Percentiles rank a stretch among this genome's conserved stretches.
phyloP scores from a whole-genome alignment of 2,888 invertebrate species.

The Spisula solida region DNA sequence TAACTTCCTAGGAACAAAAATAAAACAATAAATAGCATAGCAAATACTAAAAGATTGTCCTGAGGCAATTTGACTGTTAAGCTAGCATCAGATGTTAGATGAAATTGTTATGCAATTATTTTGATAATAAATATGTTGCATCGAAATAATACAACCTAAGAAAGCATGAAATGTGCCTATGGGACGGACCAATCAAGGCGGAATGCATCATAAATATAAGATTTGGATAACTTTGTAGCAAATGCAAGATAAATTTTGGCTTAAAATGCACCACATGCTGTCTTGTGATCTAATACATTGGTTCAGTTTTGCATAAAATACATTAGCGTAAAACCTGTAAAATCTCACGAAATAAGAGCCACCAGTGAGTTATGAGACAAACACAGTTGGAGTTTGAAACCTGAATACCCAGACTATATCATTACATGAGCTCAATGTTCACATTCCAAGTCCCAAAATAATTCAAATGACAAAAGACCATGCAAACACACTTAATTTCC shows the following conservation, averaged over 20 bases:
- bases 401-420: background rate
- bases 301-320: background rate
- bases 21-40: background rate
- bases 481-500: background rate
- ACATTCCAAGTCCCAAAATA: background rate
- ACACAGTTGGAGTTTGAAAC: background rate
- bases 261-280: conserved; percentile 16
- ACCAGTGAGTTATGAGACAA: background rate
- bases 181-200: background rate
- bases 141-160: background rate
- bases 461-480: background rate
- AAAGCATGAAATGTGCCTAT: background rate
- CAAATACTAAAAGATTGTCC: background rate
- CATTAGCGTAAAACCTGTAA: background rate
- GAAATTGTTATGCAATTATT: background rate
- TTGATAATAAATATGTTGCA: conserved; percentile 1
- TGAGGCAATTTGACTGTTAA: background rate
- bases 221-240: background rate
- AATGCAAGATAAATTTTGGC: conserved; percentile 3
- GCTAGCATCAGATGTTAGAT: background rate
- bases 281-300: background rate
- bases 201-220: conserved; percentile 3
- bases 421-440: background rate
- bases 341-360: background rate
- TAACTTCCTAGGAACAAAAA: conserved; percentile 22